Evolutionary conservation across 2,113 vertebrate species (phyloP), one percentile per base, ranked within the genome.

Genomic region (Bubalus kerabau): DNA sequence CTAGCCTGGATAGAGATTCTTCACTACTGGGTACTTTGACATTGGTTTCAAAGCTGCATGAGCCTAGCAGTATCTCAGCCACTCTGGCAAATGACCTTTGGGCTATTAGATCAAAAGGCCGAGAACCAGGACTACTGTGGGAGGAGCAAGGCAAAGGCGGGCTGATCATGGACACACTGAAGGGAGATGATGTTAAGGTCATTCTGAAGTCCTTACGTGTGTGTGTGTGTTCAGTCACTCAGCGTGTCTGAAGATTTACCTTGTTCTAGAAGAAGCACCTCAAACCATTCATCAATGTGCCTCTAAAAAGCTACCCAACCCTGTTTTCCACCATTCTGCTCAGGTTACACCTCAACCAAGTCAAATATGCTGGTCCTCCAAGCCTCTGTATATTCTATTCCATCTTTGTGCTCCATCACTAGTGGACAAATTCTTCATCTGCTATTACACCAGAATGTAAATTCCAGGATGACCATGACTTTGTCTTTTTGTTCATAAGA

Each of bases 131-230:
- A 4, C 16, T 81, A 59, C 56, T 3, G 21, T 5, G 1, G 11
- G 3, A 46, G 32, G 26, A 15, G 12, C 5, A 43, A 36, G 26
- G 30, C 78, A 48, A 67, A 67, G 23, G 16, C 23, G 82, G 32
- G 32, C 30, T 30, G 23, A 32, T 10, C 23, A 16, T 0, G 3
- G 19, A 10, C 2, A 24, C 5, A 6, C 2, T 7, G 6, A 48
- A 74, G 14, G 50, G 5, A 50, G 7, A 32, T 0, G 7, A 32
- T 2, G 6, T 2, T 1, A 8, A n/a, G 8, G 12, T 62, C 78
- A n/a, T 6, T 21, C 24, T 40, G 7, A 43, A 57, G 59, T 26
- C 67, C 36, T 24, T 43, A 2, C 1, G 0, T 5, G 19, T 2
- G 57, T 64, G 16, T 36, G 64, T 26, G 36, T 43, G 6, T 40